A percentile compares a stretch with the other conserved stretches of the same genome.
Conservation (phyloP, 2,888 invertebrate species). For the Halocaridina rubra region DNA sequence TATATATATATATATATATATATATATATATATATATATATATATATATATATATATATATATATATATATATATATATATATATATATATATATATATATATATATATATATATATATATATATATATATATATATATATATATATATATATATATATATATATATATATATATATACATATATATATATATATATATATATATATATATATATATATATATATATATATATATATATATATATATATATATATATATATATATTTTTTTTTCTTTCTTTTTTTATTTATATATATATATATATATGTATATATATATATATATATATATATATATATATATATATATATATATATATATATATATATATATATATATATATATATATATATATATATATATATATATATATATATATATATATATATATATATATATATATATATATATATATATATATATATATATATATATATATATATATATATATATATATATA, state of each 20-base stretch:
- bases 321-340: background rate
- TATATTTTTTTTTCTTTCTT: background rate
- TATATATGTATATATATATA: background rate
- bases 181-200: background rate
- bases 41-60: conserved; percentile 8
- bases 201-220: background rate
- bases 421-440: background rate
- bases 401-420: background rate
- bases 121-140: background rate
- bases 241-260: background rate
- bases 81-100: background rate
- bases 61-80: background rate
- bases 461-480: conserved; percentile 1
- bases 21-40: conserved; percentile 8
- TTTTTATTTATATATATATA: background rate
- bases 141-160: background rate
- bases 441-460: conserved; percentile 5
- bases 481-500: background rate
- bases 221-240: background rate
- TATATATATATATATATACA: background rate
- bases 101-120: background rate
- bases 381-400: background rate
- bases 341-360: background rate
- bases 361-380: conserved; percentile 1
- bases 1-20: conserved; percentile 8